Evolutionary conservation across 2,888 invertebrate species (phyloP), one percentile per base, ranked within the genome.

Genomic region (Callyntrura guangdongensis): DNA sequence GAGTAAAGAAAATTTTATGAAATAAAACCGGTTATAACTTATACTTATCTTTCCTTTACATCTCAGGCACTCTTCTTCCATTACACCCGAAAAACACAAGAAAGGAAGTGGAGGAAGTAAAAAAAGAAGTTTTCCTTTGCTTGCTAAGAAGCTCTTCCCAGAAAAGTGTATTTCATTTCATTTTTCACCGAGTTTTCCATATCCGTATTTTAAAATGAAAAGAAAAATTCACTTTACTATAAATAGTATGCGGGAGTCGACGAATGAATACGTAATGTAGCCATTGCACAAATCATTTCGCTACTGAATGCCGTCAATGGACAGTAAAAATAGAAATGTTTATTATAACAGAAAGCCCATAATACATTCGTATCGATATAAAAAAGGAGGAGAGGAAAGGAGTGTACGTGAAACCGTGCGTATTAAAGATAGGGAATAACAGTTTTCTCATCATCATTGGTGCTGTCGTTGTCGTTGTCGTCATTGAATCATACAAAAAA

Each of bases 1-100:
- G 25, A 61, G 36, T 36, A 69, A 56, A 64, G 87, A 59, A 89
- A 83, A 85, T 89, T 89, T 89, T 85, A 85, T 89, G 89, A 89
- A 89, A 89, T 89, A 81, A 89, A 89, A 89, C 83, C 84, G 79
- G 89, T 85, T 89, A 89, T 89, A 85, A 84, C 89, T 85, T 85
- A 85, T 61, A 72, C 82, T 89, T 89, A 89, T 89, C 88, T 89
- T 17, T 83, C 20, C 64, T 74, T 83, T 89, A 82, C 88, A 89
- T 89, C 36, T 36, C 88, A 83, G 27, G 53, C 83, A 72, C 67
- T 83, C 49, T 25, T 67, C 82, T 82, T 81, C 45, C 64, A 67
- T 53, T 81, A 11, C 25, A 49, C 20, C 59, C 20, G 74, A 74
- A 86, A 87, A 69, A 87, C 81, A 87, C 22, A 69, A 81, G 56